Base-by-base conservation (phyloP, 2,888 invertebrate species). In the Microchrysa polita region DNA sequence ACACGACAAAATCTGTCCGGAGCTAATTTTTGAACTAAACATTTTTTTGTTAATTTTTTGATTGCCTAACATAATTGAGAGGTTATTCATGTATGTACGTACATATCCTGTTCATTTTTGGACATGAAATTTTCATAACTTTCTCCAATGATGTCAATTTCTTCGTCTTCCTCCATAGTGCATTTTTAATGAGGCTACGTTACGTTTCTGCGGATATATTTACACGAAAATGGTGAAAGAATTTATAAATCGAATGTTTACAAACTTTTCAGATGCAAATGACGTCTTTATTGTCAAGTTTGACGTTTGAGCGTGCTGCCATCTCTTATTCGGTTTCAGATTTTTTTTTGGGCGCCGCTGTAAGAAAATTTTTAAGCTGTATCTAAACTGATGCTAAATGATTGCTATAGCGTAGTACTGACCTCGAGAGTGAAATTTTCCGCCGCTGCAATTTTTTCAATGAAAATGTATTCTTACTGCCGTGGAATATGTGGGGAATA, bases 71-170 rank as follows among this genome's bases (percentile, higher is more conserved):
- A 52, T 20, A 48, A 44, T 65, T 12, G n/a, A 48, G 14, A 2
- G 48, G 2, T 67, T 20, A 18, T 23, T 14, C 7, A 67, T n/a
- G n/a, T n/a, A n/a, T n/a, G n/a, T 67, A 53, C 88, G 87, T 81
- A 90, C 90, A 89, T 87, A 82, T 87, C 87, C 79, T 87, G 86
- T 79, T 86, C 88, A 79, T 87, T 88, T 83, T 88, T 88, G 57
- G 88, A 86, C 78, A 89, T 85, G 80, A 89, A 88, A 80, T 87
- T 88, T 85, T 90, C 90, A 82, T 90, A 91, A 86, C 91, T 91
- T 77, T 91, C 91, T 77, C 91, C 91, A 79, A 92, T 86, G 81
- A 92, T 86, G 85, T 92, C 92, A 81, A 92, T 88, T 85, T 92
- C 91, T 78, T 91, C 91, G 72, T 92, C 91, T 78, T 91, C 90